Evolutionary conservation across 1,140 invertebrate genomes (phyloP).

Genomic region (Platyscapa corneri): DNA sequence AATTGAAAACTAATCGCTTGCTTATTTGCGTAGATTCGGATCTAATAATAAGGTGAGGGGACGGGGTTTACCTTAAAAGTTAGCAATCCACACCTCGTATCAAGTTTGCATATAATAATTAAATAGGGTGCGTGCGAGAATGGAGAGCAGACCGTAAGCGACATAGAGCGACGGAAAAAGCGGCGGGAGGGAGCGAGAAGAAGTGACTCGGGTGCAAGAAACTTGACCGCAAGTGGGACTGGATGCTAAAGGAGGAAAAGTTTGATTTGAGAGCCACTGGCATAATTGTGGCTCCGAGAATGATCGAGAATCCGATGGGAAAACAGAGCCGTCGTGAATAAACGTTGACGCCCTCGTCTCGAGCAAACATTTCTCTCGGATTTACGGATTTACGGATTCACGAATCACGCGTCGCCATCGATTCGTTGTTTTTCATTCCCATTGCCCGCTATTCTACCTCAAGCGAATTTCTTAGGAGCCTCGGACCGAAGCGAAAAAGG

Average conservation of each 20-base stretch:
- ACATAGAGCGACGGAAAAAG: background rate
- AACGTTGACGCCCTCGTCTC: background rate
- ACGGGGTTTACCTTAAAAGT: slow-evolving; percentile 6
- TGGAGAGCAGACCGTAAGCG: background rate
- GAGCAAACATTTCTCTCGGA: background rate
- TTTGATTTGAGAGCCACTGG: slow-evolving; percentile 44
- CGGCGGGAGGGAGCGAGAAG: slow-evolving; percentile 16
- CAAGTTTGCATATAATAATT: background rate
- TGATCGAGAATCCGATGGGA: slow-evolving; percentile 63
- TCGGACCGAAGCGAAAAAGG: too few species aligned
- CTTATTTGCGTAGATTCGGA: background rate
- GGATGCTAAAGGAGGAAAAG: slow-evolving; percentile 40
- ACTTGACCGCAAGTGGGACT: slow-evolving; percentile 10
- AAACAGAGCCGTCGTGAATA: slow-evolving; percentile 51
- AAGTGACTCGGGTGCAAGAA: slow-evolving; percentile 38
- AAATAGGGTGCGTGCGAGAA: background rate
- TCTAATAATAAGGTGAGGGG: background rate
- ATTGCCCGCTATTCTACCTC: too few species aligned
- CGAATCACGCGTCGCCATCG: background rate
- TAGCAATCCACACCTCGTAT: background rate
- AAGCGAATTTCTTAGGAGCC: too few species aligned
- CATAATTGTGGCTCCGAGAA: slow-evolving; percentile 55
- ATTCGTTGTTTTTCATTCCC: too few species aligned
- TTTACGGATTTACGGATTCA: background rate
- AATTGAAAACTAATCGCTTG: background rate